phyloP scores from a whole-genome alignment of 2,888 invertebrate genomes.

The Podotricha telesiphe region DNA sequence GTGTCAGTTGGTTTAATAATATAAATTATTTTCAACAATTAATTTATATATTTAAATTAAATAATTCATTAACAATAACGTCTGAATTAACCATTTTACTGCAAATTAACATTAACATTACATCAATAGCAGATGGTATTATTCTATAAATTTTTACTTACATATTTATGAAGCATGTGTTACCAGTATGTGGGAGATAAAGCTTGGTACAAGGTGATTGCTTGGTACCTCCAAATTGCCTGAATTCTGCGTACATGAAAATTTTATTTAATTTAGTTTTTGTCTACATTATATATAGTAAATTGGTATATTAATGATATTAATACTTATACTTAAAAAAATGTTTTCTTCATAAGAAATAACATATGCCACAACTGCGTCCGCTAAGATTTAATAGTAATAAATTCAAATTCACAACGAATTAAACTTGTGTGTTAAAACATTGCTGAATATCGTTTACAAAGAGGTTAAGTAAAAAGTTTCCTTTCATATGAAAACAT shows the following conservation, averaged over 20 bases:
- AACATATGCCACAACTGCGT: too few species aligned
- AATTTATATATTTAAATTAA: background rate
- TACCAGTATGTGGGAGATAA: slow-evolving; percentile 31
- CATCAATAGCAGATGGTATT: slow-evolving; percentile 38
- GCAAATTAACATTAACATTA: background rate
- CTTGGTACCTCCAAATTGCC: slow-evolving; percentile 17
- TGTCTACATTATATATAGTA: background rate
- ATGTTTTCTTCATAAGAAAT: too few species aligned
- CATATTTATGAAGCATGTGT: slow-evolving; percentile 41
- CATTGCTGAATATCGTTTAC: too few species aligned
- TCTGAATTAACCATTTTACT: background rate
- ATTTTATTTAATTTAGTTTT: background rate
- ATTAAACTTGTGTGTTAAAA: too few species aligned
- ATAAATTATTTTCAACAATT: background rate
- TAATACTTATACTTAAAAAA: too few species aligned
- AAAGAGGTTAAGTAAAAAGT: too few species aligned
- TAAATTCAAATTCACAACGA: too few species aligned
- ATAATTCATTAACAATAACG: background rate
- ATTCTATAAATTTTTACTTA: slow-evolving; percentile 39
- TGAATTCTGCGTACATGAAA: slow-evolving; percentile 10
- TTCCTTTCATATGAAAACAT: background rate
- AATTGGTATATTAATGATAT: background rate
- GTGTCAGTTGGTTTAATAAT: background rate
- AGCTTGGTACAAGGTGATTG: slow-evolving; percentile 33
- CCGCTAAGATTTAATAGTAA: too few species aligned